Conservation (phyloP, 2,888 invertebrate species). For the Drepana falcataria region DNA sequence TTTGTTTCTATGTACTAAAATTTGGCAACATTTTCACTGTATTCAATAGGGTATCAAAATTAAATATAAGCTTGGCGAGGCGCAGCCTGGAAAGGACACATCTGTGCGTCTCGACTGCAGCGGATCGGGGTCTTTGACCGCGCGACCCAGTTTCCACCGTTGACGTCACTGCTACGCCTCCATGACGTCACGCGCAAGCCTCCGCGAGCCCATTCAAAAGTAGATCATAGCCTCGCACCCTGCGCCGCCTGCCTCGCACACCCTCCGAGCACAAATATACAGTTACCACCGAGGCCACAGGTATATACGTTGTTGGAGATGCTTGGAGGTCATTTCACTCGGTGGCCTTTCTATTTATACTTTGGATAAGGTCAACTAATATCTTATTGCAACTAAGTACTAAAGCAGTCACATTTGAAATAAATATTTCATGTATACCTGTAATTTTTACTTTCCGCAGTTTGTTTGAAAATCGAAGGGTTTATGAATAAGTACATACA, state of each 20-base stretch:
- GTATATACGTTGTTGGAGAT: conserved; percentile 24
- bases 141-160: conserved; percentile 59
- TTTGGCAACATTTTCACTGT: too few species aligned
- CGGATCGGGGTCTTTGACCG: conserved; percentile 58
- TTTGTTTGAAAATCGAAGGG: too few species aligned
- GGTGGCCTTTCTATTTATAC: conserved; percentile 39
- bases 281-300: conserved; percentile 40
- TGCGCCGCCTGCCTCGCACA: conserved; percentile 38
- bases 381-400: not conserved
- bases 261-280: conserved; percentile 24
- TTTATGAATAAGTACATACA: too few species aligned
- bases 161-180: conserved; percentile 73
- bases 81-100: conserved; percentile 34
- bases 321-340: conserved; percentile 52
- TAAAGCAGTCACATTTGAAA: too few species aligned
- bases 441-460: too few species aligned
- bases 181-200: conserved; percentile 68
- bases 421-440: too few species aligned
- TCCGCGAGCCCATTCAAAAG: conserved; percentile 71
- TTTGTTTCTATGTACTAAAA: too few species aligned
- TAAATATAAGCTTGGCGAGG: not conserved
- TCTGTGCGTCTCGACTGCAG: conserved; percentile 51
- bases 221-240: conserved; percentile 63
- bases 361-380: conserved; percentile 32
- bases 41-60: not conserved